phyloP scores from a whole-genome alignment of 2,797 vertebrate species.

The Rallus crepitans region DNA sequence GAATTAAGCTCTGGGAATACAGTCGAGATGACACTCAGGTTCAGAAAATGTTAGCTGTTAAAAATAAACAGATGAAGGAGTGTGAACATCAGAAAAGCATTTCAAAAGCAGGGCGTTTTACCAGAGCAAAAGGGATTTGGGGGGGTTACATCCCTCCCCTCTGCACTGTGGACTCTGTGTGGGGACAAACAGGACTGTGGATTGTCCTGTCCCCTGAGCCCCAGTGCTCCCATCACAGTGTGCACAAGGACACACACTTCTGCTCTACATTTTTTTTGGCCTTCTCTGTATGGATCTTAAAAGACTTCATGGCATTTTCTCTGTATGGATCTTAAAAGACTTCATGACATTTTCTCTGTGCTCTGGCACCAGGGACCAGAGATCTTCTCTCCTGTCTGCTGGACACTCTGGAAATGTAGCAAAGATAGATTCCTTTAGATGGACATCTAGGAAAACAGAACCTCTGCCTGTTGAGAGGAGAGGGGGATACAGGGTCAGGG shows the following conservation, averaged over 20 bases:
- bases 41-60: constrained; percentile 2
- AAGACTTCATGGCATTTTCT: neutral
- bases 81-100: neutral
- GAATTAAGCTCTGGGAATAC: neutral
- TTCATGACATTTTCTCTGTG: neutral
- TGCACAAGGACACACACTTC: neutral
- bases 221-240: neutral
- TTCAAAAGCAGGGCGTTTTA: neutral
- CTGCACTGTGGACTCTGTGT: neutral
- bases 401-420: neutral
- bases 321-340: neutral
- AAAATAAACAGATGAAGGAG: constrained; percentile 13
- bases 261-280: neutral
- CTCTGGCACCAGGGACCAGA: neutral
- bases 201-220: neutral
- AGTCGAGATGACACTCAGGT: constrained; percentile 21
- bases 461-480: neutral
- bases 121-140: neutral
- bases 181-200: neutral
- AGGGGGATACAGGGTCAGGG: neutral
- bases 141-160: neutral
- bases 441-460: neutral
- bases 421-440: neutral
- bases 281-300: neutral
- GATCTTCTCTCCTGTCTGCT: neutral